Percentiles rank a stretch among this genome's conserved stretches.
These are phyloP conservation scores for Strix aluco DNA, from an alignment of 2,113 vertebrate species.

Conservation along the genomic window DNA sequence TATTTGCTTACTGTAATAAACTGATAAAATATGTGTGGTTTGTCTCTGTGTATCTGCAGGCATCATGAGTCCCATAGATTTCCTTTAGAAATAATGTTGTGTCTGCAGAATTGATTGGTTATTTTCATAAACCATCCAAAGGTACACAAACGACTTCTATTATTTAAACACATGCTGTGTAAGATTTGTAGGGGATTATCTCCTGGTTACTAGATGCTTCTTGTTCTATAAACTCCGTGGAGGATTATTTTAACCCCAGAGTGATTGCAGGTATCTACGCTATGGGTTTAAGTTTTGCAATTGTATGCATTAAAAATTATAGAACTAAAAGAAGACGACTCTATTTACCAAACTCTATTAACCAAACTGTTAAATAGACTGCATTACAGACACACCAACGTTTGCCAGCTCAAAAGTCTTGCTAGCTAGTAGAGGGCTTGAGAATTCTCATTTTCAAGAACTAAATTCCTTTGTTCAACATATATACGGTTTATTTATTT, in stretches of 20 bases:
- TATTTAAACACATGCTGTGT: conserved; percentile 75
- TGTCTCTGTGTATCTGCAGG: conserved; percentile 82
- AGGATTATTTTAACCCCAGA: conserved; percentile 36
- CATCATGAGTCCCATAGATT: conserved; percentile 86
- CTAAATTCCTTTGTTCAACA: background rate
- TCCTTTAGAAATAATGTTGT: conserved; percentile 88
- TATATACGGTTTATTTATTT: background rate
- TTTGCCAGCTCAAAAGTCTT: background rate
- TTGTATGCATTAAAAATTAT: background rate
- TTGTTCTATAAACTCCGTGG: conserved; percentile 59
- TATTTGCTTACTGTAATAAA: conserved; percentile 93
- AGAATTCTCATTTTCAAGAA: background rate
- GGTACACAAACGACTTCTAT: conserved; percentile 78
- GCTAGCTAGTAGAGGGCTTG: background rate
- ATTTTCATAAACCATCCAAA: conserved; percentile 83
- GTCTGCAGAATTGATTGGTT: conserved; percentile 87
- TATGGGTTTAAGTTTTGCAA: background rate
- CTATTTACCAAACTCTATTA: background rate
- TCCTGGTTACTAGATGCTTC: conserved; percentile 45
- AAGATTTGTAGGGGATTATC: conserved; percentile 72
- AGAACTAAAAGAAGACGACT: background rate
- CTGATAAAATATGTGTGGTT: conserved; percentile 87
- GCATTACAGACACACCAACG: background rate
- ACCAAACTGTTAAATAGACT: background rate
- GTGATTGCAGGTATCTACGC: background rate